Evolutionary conservation across 1,140 invertebrate genomes (phyloP).

Genomic region (Triops cancriformis): DNA sequence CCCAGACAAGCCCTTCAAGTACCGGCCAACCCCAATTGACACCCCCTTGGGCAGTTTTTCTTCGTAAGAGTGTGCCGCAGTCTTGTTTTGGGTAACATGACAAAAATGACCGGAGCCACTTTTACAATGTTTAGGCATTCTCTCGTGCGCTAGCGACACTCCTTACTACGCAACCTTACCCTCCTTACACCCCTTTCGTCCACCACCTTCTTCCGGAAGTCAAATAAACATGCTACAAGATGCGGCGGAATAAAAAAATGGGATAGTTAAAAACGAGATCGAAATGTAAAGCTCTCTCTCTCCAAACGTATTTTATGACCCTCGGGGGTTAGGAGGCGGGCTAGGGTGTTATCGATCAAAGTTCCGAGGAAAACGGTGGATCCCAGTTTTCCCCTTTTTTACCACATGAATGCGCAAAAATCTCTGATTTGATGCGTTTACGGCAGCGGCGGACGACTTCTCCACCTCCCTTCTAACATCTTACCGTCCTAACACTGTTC

Average conservation of each 20-base stretch:
- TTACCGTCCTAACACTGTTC: too few relatives aligned
- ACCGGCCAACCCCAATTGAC: slow-evolving; percentile 3
- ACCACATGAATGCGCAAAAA: slow-evolving; percentile 3
- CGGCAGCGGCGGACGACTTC: background rate
- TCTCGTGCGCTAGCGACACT: background rate
- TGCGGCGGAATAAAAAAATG: background rate
- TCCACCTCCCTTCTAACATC: background rate
- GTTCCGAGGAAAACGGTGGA: background rate
- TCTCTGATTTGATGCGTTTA: background rate
- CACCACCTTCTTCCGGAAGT: background rate
- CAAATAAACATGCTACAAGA: slow-evolving; percentile 5
- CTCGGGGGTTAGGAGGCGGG: background rate
- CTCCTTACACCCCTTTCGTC: background rate
- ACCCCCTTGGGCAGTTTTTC: background rate
- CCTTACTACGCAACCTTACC: too few relatives aligned
- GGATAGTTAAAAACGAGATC: background rate
- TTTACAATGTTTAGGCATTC: slow-evolving; percentile 10
- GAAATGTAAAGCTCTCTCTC: background rate
- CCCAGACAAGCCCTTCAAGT: background rate
- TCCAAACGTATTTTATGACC: background rate
- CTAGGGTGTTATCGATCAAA: background rate
- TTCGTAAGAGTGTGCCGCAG: background rate
- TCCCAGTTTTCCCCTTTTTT: background rate
- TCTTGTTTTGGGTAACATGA: background rate
- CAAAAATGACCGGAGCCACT: background rate